phyloP scores from a whole-genome alignment of 2,888 invertebrate species.

The Rosalia funebris region DNA sequence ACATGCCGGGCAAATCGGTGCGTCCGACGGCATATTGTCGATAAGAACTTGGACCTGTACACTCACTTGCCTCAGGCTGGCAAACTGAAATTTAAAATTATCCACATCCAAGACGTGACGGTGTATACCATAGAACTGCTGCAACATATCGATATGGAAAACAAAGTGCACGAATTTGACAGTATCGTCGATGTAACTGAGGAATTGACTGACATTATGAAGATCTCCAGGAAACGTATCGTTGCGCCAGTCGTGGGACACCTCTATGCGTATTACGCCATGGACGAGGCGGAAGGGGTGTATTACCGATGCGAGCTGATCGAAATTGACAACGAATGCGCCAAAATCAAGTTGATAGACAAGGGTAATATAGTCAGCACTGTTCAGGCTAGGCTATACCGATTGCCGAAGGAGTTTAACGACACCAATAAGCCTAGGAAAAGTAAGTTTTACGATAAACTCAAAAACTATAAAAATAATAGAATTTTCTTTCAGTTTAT shows the following conservation, averaged over 20 bases:
- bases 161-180: conserved; percentile 36
- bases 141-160: conserved; percentile 37
- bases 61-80: conserved; percentile 68
- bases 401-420: conserved; percentile 67
- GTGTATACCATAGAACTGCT: conserved; percentile 65
- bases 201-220: conserved; percentile 27
- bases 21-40: conserved; percentile 71
- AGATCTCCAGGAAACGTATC: conserved; percentile 24
- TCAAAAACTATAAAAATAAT: neutral
- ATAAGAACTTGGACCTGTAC: conserved; percentile 67
- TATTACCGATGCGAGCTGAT: conserved; percentile 46
- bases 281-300: conserved; percentile 36
- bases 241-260: conserved; percentile 30
- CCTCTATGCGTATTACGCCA: conserved; percentile 43
- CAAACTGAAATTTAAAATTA: conserved; percentile 68
- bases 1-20: conserved; percentile 71
- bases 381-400: conserved; percentile 63
- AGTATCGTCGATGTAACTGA: conserved; percentile 29
- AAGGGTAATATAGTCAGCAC: conserved; percentile 65
- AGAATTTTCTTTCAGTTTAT: conserved; percentile 45
- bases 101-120: conserved; percentile 70
- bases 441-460: conserved; percentile 43
- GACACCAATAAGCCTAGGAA: conserved; percentile 64
- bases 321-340: conserved; percentile 42
- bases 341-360: conserved; percentile 71